phyloP scores from a whole-genome alignment of 2,797 vertebrate genomes.

The Atherinosoma microstoma region DNA sequence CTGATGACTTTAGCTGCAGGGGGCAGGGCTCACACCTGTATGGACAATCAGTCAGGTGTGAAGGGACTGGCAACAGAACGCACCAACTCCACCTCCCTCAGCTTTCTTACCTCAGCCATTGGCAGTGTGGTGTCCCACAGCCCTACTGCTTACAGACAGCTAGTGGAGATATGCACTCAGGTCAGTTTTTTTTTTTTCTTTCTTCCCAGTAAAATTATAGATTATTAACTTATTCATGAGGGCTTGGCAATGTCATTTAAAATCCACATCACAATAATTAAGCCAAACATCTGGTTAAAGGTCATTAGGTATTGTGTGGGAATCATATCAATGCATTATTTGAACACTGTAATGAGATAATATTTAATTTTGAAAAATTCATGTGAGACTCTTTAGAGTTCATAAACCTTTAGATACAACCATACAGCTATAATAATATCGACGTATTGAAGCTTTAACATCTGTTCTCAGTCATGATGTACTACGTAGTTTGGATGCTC shows the following conservation, averaged over 20 bases:
- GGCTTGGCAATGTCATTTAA: background rate
- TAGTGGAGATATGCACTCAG: conserved; percentile 88
- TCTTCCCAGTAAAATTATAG: background rate
- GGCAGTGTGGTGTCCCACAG: conserved; percentile 85
- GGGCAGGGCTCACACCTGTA: conserved; percentile 79
- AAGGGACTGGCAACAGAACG: conserved; percentile 57
- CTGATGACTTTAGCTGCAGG: conserved; percentile 85
- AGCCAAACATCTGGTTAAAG: background rate
- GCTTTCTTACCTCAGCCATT: conserved; percentile 85
- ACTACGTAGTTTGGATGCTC: no score
- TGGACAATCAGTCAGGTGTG: conserved; percentile 66
- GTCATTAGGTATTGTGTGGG: background rate
- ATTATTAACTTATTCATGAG: background rate
- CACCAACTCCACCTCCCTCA: conserved; percentile 77
- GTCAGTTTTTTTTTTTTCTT: conserved; percentile 57
- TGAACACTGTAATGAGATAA: no score
- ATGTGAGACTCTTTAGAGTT: background rate
- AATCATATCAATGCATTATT: no score
- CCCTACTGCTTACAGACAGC: conserved; percentile 81
- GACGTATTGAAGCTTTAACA: background rate
- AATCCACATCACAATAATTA: background rate
- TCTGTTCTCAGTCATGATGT: no score
- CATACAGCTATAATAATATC: background rate
- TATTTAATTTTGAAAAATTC: no score
- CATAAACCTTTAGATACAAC: background rate